Conservation (phyloP, 2,113 vertebrate species). For the Melanostigma gelatinosum region DNA sequence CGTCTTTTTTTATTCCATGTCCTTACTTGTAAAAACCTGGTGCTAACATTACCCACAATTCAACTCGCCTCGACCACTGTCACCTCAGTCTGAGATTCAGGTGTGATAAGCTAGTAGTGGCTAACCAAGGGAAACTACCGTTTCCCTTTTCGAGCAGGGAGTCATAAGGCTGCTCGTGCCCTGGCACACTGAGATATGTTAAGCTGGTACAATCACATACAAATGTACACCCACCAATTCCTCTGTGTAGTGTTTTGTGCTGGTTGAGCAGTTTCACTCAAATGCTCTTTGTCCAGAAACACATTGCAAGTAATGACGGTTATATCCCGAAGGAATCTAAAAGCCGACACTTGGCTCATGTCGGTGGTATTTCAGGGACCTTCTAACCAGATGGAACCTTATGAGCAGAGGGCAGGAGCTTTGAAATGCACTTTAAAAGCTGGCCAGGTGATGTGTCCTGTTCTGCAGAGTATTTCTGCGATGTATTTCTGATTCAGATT, state of each 20-base stretch:
- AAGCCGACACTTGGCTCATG: neutral
- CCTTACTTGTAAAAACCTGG: neutral
- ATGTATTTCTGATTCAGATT: neutral
- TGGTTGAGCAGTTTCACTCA: conserved; percentile 37
- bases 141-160: conserved; percentile 28
- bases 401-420: conserved; percentile 1
- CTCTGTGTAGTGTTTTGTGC: conserved; percentile 18
- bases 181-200: conserved; percentile 7
- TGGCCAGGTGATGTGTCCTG: neutral
- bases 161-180: conserved; percentile 26
- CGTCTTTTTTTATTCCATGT: neutral
- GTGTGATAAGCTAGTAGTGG: too few species aligned
- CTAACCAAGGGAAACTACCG: too few species aligned
- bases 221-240: conserved; percentile 29
- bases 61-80: neutral
- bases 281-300: conserved; percentile 35
- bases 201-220: conserved; percentile 23
- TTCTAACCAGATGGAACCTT: neutral
- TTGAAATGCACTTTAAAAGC: neutral
- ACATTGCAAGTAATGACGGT: conserved; percentile 18
- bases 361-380: neutral
- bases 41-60: neutral
- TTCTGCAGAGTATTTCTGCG: neutral
- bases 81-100: neutral
- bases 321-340: conserved; percentile 2